Evolutionary conservation across 1,140 invertebrate species (phyloP), one percentile per base, ranked within the genome.

Genomic region (Neoseiulus cucumeris): DNA sequence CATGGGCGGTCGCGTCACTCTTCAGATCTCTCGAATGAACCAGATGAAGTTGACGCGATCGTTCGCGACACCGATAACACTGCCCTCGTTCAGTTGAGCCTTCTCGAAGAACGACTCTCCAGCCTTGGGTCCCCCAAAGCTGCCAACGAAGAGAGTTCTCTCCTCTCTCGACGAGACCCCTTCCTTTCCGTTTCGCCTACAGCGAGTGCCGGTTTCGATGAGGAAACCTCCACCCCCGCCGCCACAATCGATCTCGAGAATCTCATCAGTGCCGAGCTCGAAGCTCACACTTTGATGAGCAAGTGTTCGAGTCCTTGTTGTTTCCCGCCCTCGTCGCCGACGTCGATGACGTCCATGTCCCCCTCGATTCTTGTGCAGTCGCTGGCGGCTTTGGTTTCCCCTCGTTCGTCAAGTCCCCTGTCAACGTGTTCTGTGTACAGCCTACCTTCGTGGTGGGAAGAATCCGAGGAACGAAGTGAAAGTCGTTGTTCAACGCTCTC

Each of bases 21-120:
- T 59, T 59, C 51, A 14, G 51, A 59, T 12, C 33, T 39, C 9
- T 47, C 45, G 5, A 14, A 6, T 6, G 33, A 59, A 6, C 14
- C 14, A 12, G 51, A 59, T 33, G 51, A 25, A 59, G 51, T 59
- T 25, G 51, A 59, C 51, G 22, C 51, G 51, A 33, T 33, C 33
- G 14, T 59, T 33, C 51, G 51, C 25, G 17, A 25, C 33, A 9
- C 33, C 33, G 33, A 39, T 9, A 59, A 25, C 51, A 59, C 51
- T 59, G 51, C 51, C 51, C 51, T 59, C 14, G 33, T 59, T 29
- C 51, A 59, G 22, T 59, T 59, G 33, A 59, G 25, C 51, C 51
- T 59, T 20, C 51, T 59, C 12, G 51, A 25, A 25, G 51, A 59
- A 33, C 51, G 22, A 25, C 51, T 59, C 51, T 59, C 51, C 51